phyloP scores from a whole-genome alignment of 2,113 vertebrate species.

The Rhea pennata region DNA sequence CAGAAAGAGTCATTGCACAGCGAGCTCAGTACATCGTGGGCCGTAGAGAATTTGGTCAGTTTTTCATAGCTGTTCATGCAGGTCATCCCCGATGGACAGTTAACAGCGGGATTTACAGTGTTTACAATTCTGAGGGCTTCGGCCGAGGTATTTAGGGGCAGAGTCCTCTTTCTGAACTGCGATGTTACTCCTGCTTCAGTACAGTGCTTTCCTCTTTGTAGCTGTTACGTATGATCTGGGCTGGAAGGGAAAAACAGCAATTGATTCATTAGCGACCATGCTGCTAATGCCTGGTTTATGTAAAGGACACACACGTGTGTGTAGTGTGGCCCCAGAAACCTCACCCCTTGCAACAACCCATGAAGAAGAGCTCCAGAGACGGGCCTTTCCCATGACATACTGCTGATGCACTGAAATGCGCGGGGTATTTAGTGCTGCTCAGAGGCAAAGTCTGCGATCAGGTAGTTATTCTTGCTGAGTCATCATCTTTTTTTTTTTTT shows the following conservation, averaged over 20 bases:
- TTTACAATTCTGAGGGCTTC: not conserved
- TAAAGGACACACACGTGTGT: not conserved
- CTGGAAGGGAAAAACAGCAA: not conserved
- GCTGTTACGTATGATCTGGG: not conserved
- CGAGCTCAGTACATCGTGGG: not conserved
- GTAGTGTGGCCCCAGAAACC: not conserved
- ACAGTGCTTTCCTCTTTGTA: not conserved
- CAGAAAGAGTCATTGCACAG: not conserved
- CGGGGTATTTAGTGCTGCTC: not conserved
- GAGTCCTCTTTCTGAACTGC: not conserved
- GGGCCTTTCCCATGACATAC: not conserved
- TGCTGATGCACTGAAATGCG: not conserved
- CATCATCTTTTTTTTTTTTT: no score
- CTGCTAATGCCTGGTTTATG: not conserved
- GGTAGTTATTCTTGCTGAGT: not conserved
- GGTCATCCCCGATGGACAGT: rapidly evolving
- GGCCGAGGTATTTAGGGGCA: not conserved
- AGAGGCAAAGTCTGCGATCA: not conserved
- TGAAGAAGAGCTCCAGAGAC: not conserved
- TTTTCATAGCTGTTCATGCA: not conserved
- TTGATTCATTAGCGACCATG: not conserved
- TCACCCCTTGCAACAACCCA: not conserved
- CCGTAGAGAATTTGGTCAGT: not conserved
- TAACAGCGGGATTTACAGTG: not conserved
- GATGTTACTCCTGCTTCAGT: not conserved